Evolutionary conservation across 1,140 invertebrate species (phyloP), one percentile per base, ranked within the genome.

Genomic region (Drosophila ananassae): DNA sequence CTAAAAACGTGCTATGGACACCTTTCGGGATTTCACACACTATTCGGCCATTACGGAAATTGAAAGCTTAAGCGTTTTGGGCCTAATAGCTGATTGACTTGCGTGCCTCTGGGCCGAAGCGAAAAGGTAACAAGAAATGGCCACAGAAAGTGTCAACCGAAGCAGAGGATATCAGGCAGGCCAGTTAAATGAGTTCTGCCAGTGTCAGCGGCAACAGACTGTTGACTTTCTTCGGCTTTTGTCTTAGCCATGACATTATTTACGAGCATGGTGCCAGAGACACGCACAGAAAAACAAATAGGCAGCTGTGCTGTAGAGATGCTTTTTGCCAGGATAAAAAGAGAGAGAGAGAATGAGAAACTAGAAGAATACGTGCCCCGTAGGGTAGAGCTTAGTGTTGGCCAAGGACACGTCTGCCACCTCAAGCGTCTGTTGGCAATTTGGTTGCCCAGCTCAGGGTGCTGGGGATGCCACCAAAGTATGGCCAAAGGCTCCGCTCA

Each of bases 191-290:
- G 77, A 81, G 46, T 69, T 52, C 60, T 28, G 64, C 37, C 17
- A 62, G 24, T 75, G 72, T 79, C 80, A 79, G 58, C 41, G 67
- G 30, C 68, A 60, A 30, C 68, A 60, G 67, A 59, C 47, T 62
- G 58, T 52, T 82, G 55, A 53, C 24, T 62, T 39, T 37, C 34
- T 32, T 63, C 46, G 62, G 41, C 79, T 75, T 81, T 77, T 77
- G 62, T 76, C 64, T 77, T 77, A 68, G 74, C 52, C 73, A 62
- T 58, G 58, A 46, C 78, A 82, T 87, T 82, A 87, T 85, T 85
- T 85, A 85, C 73, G 44, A 53, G 73, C 66, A 47, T 47, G 39
- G 72, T 66, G 73, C 72, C 66, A 59, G 75, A 50, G 63, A 67
- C 82, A 85, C 73, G 82, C 59, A 63, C 60, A 68, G 55, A 51